Conservation (phyloP, 2,797 vertebrate genomes). For the Nyctalus aviator region DNA sequence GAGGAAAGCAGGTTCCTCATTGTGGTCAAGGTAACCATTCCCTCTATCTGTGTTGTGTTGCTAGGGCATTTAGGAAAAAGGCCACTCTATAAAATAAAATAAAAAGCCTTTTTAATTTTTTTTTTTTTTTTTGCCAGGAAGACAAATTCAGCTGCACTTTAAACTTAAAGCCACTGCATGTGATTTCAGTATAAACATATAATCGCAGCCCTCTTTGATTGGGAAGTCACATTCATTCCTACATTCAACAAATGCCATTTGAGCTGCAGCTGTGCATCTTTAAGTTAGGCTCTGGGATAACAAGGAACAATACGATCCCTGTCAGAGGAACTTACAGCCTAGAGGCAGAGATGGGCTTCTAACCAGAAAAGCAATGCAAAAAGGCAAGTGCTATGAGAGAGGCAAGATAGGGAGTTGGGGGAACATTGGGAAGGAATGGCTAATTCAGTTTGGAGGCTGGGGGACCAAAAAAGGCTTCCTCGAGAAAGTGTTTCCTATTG, state of each 20-base stretch:
- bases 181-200: constrained; percentile 1
- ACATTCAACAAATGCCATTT: not conserved
- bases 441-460: not conserved
- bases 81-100: not conserved
- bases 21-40: not conserved
- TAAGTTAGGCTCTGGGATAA: not conserved
- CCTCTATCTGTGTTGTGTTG: not conserved
- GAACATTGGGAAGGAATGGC: not conserved
- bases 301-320: not conserved
- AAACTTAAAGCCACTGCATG: not conserved
- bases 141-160: constrained; percentile 35
- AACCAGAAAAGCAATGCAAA: not conserved
- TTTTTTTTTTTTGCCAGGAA: not conserved
- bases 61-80: not conserved
- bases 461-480: not conserved
- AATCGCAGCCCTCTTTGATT: not conserved
- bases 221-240: constrained; percentile 23
- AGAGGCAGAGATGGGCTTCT: not conserved
- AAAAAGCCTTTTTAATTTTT: too few species aligned
- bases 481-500: not conserved
- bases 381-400: not conserved
- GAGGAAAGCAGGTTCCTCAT: not conserved
- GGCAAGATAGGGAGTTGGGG: not conserved
- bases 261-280: not conserved
- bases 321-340: not conserved